phyloP scores from a whole-genome alignment of 92 coral and sea anemone species.

The Nematostella vectensis region DNA sequence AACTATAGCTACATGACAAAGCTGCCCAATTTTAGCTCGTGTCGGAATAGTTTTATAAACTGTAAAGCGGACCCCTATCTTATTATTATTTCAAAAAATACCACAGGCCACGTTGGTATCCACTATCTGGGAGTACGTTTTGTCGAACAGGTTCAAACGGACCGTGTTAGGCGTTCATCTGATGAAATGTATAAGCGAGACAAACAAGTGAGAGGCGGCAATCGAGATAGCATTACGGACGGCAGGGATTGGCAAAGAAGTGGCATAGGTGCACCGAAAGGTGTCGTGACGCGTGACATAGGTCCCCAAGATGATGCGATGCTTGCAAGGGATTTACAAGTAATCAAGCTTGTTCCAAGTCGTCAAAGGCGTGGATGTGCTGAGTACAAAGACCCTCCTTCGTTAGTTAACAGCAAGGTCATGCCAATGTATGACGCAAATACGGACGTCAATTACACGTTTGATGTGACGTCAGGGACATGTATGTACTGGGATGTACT shows the following conservation, averaged over 20 bases:
- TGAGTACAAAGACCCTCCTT: conserved; percentile 49
- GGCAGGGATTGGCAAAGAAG: too few species aligned
- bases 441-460: conserved; percentile 45
- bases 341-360: neutral
- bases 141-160: neutral
- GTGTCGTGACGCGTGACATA: neutral
- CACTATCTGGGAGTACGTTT: conserved; percentile 62
- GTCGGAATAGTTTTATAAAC: conserved; percentile 11
- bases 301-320: neutral
- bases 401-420: conserved; percentile 16
- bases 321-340: neutral
- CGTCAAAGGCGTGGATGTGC: conserved; percentile 55
- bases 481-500: conserved; percentile 60
- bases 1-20: conserved; percentile 9
- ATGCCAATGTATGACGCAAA: conserved; percentile 26
- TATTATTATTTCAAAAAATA: conserved; percentile 28
- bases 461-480: conserved; percentile 36
- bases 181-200: neutral
- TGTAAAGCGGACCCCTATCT: conserved; percentile 32
- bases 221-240: neutral
- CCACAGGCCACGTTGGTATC: conserved; percentile 37
- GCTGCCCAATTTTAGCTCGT: conserved; percentile 35
- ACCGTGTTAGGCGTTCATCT: neutral
- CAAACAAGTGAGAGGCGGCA: neutral
- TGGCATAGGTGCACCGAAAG: neutral